Evolutionary conservation across 2,113 vertebrate genomes (phyloP).

Genomic region (Pelmatolapia mariae): DNA sequence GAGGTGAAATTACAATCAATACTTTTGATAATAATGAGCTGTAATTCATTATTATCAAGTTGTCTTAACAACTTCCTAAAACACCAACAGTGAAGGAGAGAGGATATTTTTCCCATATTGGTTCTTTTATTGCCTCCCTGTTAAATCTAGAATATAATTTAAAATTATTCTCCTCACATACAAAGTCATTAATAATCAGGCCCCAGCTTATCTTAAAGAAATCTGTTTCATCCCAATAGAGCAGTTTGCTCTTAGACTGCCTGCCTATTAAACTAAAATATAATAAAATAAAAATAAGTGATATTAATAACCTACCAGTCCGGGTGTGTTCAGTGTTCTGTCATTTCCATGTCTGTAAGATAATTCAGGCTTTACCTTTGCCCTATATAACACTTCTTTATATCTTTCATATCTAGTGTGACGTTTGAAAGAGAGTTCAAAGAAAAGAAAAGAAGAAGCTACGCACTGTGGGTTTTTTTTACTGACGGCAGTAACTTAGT

Average conservation of each 20-base stretch:
- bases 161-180: background rate
- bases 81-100: background rate
- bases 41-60: background rate
- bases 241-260: background rate
- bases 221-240: background rate
- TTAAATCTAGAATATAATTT: background rate
- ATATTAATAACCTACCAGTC: background rate
- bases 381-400: background rate
- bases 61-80: background rate
- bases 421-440: background rate
- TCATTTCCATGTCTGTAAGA: background rate
- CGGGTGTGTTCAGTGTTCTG: background rate
- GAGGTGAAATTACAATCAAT: rapidly evolving
- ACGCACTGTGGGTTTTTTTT: background rate
- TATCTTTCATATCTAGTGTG: background rate
- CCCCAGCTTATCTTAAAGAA: background rate
- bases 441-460: background rate
- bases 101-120: background rate
- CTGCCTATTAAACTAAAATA: background rate
- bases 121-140: background rate
- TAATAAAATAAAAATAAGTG: background rate
- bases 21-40: background rate
- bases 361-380: background rate
- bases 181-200: background rate
- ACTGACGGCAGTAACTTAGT: background rate